A percentile compares a stretch with the other conserved stretches of the same genome.
Evolutionary conservation across 2,888 invertebrate species (phyloP).

Genomic region (Chrysodeixis includens): DNA sequence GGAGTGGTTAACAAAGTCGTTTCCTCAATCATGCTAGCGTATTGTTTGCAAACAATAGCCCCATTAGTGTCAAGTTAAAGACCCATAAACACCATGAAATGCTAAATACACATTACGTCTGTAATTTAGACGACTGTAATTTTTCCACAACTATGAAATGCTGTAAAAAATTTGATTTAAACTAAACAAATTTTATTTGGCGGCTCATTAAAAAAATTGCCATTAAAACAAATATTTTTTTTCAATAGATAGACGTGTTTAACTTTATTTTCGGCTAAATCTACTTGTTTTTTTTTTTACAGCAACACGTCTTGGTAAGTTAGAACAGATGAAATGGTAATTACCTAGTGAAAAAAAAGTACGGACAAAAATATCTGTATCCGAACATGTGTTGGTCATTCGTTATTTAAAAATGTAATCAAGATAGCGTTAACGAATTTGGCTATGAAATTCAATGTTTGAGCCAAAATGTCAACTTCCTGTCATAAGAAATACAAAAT

Average conservation of each 20-base stretch:
- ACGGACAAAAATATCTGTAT: neutral
- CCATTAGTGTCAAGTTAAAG: neutral
- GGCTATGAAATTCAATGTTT: constrained; percentile 52
- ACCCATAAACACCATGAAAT: neutral
- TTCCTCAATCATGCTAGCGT: neutral
- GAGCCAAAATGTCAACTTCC: constrained; percentile 64
- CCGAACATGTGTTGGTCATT: constrained; percentile 7
- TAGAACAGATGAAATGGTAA: too few relatives aligned
- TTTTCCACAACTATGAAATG: neutral
- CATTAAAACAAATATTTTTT: too few relatives aligned
- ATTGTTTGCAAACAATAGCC: neutral
- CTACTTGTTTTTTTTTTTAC: too few relatives aligned
- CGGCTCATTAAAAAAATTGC: too few relatives aligned
- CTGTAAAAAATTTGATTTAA: neutral
- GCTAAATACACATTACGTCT: neutral
- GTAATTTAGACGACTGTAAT: neutral
- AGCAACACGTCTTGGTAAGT: too few relatives aligned
- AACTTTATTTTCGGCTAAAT: too few relatives aligned
- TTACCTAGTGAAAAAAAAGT: too few relatives aligned
- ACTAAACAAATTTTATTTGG: neutral
- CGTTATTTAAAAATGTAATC: constrained; percentile 14
- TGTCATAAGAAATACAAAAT: constrained; percentile 28
- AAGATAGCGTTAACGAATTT: constrained; percentile 46
- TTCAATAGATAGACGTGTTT: too few relatives aligned
- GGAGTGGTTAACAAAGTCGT: neutral